Base-by-base conservation (phyloP, 2,888 invertebrate species). In the Melanargia galathea region DNA sequence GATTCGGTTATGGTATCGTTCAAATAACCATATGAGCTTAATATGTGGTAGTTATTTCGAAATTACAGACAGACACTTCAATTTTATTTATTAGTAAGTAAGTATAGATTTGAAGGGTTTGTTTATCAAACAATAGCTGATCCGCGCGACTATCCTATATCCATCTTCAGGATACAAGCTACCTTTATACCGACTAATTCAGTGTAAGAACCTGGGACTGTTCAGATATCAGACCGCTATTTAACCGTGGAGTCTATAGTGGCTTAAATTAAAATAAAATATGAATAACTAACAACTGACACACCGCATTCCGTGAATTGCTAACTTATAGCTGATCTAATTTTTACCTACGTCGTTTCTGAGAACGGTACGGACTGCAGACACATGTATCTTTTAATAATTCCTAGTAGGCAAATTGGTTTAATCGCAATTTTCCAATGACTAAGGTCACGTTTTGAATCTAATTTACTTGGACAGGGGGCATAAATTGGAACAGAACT, bases 401-500 rank as follows among this genome's bases (percentile, higher is more conserved):
- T 65, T 63, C 65, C 18, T 16, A 48, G 63, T 63, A 30, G 8
- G n/a, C n/a, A 66, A 43, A 38, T 30, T 24, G 35, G 40, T 60
- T 38, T 33, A n/a, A 61, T 48, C 40, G 55, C 58, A 58, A 45
- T 63, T 63, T 66, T 24, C 58, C 66, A 61, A 46, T 52, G 26
- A 59, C 51, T 43, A 62, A 67, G 55, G 45, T 52, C 46, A 63
- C 43, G 52, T 56, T 63, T 56, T 40, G 26, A 45, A 49, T 24
- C 26, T 18, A 26, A 64, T 48, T 60, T 62, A 56, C 43, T 61
- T 70, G 65, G 66, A 67, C 69, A 71, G 72, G 70, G 67, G 75
- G 75, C 66, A 72, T 71, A 74, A 58, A 70, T 63, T 56, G 57
- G 76, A 79, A 71, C 72, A 78, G 79, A 78, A 74, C 73, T 75